Conservation (phyloP, 2,888 invertebrate genomes). For the Parnassius apollo region DNA sequence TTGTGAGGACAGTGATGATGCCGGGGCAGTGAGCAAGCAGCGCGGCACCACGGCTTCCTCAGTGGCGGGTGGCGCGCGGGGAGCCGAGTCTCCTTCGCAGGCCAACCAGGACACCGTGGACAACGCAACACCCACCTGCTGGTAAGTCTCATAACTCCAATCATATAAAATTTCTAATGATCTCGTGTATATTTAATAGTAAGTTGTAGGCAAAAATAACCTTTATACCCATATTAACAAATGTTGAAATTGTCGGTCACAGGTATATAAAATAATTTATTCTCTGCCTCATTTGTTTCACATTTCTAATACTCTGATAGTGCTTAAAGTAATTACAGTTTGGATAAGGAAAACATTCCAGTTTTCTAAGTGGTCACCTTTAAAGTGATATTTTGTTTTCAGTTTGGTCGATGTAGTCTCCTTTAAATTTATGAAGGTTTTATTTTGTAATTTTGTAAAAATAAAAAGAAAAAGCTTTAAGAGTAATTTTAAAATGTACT, state of each 20-base stretch:
- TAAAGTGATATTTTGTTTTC: not conserved
- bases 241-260: conserved; percentile 3
- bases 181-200: not conserved
- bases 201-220: conserved; percentile 15
- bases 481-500: too few relatives aligned
- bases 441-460: too few relatives aligned
- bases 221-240: conserved; percentile 8
- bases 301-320: conserved; percentile 23
- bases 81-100: conserved; percentile 81
- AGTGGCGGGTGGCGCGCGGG: conserved; percentile 78
- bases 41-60: conserved; percentile 78
- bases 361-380: not conserved
- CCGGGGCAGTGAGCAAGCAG: conserved; percentile 79
- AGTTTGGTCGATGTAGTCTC: too few relatives aligned
- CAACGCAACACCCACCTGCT: conserved; percentile 77
- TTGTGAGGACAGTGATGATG: conserved; percentile 78
- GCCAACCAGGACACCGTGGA: conserved; percentile 79
- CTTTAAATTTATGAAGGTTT: too few relatives aligned
- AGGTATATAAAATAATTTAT: not conserved
- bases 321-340: conserved; percentile 16
- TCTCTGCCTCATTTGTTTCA: conserved; percentile 2
- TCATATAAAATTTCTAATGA: not conserved
- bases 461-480: too few relatives aligned
- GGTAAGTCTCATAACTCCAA: conserved; percentile 54
- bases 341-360: conserved; percentile 26